Base-by-base conservation (phyloP, 2,113 vertebrate species). In the Prietella phreatophila region DNA sequence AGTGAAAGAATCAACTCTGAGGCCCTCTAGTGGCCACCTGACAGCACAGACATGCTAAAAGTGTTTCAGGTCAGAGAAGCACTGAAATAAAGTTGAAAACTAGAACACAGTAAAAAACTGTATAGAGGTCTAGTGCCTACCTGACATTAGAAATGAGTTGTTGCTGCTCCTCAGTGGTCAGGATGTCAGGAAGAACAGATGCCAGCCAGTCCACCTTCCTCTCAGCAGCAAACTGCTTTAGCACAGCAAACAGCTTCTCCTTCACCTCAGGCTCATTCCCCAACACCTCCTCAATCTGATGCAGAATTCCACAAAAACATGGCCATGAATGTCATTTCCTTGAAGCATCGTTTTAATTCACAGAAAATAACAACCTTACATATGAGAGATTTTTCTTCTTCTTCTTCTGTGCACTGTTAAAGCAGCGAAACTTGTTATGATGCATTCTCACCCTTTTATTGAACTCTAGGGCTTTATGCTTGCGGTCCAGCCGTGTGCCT, bases 211-310 rank as follows among this genome's bases (percentile, higher is more conserved):
- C 98, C 8, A 97, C 97, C 33, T 93, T 96, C 92, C 96, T 95
- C 93, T 98, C 97, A 0, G 97, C 95, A 0, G 98, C 98, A 0
- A 97, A 99, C 89, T 97, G 98, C 94, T 99, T 99, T 90, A 99
- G 93, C 1, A 96, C 93, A 0, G 93, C 20, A 75, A 97, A 97
- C 84, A 99, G 94, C 91, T 94, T 96, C 93, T 99, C 97, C 89
- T 96, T 98, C 79, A 97, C 94, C 36, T 95, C 93, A 0, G 95
- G 96, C 84, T 97, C 96, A 0, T 96, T 96, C 0, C 95, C 94
- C 1, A 99, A 93, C 89, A 97, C 93, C 89, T 97, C 96, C 0
- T 99, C 97, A 47, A 99, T 96, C 98, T 99, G 94, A 84, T 83
- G 75, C 42, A 79, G 17, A 82, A 75, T 63, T 63, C 22, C 22